Evolutionary conservation across 1,140 invertebrate species (phyloP).

Genomic region (Goniozus legneri): DNA sequence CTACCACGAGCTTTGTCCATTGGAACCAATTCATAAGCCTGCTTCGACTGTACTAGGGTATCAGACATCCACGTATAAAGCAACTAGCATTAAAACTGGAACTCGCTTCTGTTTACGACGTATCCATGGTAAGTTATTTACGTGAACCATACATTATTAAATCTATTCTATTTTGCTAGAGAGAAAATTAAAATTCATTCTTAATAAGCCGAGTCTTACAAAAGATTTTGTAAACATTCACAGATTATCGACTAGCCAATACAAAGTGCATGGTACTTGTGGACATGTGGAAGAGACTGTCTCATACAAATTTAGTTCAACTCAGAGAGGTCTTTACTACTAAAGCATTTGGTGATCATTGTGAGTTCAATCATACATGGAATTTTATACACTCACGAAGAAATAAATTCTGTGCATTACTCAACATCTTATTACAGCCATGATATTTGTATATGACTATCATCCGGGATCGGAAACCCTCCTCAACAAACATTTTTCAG

Average conservation of each 20-base stretch:
- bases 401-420: neutral
- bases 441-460: slow-evolving; percentile 96
- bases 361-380: too few species aligned
- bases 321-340: slow-evolving; percentile 92
- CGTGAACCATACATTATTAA: neutral
- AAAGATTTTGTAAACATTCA: slow-evolving; percentile 17
- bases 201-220: neutral
- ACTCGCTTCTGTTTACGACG: slow-evolving; percentile 81
- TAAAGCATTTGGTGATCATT: slow-evolving; percentile 93
- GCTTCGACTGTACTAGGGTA: slow-evolving; percentile 67
- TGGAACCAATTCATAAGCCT: slow-evolving; percentile 67
- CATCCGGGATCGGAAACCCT: slow-evolving; percentile 87
- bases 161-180: neutral
- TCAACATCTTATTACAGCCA: slow-evolving; percentile 61
- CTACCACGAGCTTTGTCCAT: slow-evolving; percentile 82
- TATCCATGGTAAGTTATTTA: slow-evolving; percentile 72
- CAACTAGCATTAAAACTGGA: slow-evolving; percentile 83
- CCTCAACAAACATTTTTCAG: slow-evolving; percentile 79
- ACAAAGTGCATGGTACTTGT: slow-evolving; percentile 82
- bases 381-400: too few species aligned
- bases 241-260: slow-evolving; percentile 74
- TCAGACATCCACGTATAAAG: slow-evolving; percentile 87
- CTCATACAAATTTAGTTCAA: slow-evolving; percentile 90
- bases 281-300: slow-evolving; percentile 91
- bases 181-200: neutral